Evolutionary conservation across 2,888 invertebrate genomes (phyloP), one percentile per base, ranked within the genome.

Genomic region (Drosophila stalkeri): DNA sequence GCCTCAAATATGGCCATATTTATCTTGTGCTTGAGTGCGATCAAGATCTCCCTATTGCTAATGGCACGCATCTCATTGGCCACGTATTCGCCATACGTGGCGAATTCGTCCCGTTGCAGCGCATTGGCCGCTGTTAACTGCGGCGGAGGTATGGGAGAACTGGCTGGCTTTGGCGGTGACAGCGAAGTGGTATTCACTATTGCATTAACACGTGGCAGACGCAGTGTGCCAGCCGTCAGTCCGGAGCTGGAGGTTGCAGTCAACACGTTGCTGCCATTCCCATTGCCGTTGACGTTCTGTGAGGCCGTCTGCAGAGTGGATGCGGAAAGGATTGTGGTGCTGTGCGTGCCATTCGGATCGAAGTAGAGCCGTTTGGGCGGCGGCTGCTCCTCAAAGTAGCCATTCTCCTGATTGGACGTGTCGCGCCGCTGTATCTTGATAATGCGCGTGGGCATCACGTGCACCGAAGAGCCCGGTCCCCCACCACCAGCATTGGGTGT

Each of bases 1-100:
- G 95, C 94, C 81, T 95, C 95, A 90, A 94, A 95, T 80, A 95
- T 94, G 14, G 94, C 94, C 81, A 94, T 95, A 81, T 95, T 94
- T 68, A 95, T 95, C 86, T 94, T 95, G 83, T 95, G 95, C 82
- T 95, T 95, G 0, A 94, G 94, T 5, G 94, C 93, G 7, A 94
- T 89, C 14, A 95, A 88, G 68, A 94, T 94, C 80, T 94, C 94
- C 52, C 95, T 93, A 23, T 94, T 94, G 88, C 93, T 94, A 20
- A 95, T 91, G 43, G 94, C 94, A 8, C 95, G 92, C 77, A 95
- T 91, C 86, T 95, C 95, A 82, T 95, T 95, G 2, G 95, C 95
- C 62, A 95, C 92, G 74, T 95, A 95, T 91, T 95, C 95, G 9
- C 95, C 95, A 60, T 94, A 95, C 0, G 94, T 94, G 12, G 94